phyloP scores from a whole-genome alignment of 2,113 vertebrate genomes.

The Chionis minor region DNA sequence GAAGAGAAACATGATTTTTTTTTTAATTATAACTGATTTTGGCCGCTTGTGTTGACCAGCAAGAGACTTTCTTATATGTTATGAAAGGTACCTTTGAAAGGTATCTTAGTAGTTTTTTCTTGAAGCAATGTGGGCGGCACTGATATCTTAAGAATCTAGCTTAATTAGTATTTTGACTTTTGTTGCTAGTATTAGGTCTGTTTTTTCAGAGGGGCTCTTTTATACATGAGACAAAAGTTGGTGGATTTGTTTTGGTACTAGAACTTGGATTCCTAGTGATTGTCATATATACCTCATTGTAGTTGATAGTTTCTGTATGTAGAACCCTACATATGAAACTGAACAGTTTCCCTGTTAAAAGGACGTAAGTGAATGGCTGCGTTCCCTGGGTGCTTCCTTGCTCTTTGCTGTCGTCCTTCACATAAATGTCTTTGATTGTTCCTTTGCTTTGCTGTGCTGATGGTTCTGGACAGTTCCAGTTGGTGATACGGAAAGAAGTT shows the following conservation, averaged over 20 bases:
- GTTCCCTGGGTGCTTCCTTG: not conserved
- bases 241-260: not conserved
- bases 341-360: not conserved
- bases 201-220: not conserved
- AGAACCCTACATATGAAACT: not conserved
- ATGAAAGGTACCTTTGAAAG: not conserved
- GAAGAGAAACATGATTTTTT: not conserved
- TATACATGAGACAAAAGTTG: not conserved
- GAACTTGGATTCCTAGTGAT: not conserved
- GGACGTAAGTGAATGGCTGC: not conserved
- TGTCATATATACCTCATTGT: not conserved
- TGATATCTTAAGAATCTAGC: not conserved
- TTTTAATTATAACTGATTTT: not conserved
- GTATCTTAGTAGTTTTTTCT: not conserved
- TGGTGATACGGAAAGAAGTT: not conserved
- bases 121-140: not conserved
- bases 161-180: not conserved
- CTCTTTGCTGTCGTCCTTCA: not conserved
- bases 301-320: not conserved
- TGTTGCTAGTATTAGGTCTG: not conserved
- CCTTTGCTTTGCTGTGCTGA: not conserved
- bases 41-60: not conserved
- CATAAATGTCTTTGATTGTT: not conserved
- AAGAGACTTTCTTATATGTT: not conserved
- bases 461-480: not conserved